Conservation (phyloP, 2,797 vertebrate genomes). For the Acanthurus lineatus region DNA sequence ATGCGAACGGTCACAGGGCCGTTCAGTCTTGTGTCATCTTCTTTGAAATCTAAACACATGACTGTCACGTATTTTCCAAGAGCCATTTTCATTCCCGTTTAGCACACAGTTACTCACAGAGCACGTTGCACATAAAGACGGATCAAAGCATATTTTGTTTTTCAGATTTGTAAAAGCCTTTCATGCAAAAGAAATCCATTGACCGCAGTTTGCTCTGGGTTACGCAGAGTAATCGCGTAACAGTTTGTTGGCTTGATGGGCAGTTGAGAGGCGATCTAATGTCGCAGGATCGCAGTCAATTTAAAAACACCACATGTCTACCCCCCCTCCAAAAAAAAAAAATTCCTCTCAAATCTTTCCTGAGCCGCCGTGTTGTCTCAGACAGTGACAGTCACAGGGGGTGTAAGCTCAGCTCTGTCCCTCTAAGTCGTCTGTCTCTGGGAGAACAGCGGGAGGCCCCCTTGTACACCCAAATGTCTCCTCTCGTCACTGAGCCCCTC, state of each 20-base stretch:
- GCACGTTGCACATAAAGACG: conserved; percentile 14
- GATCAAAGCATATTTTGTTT: conserved; percentile 67
- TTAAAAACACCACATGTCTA: conserved; percentile 65
- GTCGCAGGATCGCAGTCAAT: conserved; percentile 55
- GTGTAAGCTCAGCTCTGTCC: conserved; percentile 71
- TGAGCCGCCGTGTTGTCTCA: conserved; percentile 72
- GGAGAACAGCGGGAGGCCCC: conserved; percentile 67
- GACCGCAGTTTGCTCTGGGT: conserved; percentile 56
- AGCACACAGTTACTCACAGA: conserved; percentile 48
- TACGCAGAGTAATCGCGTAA: conserved; percentile 56
- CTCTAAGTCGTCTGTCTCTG: conserved; percentile 78
- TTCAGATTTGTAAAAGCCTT: conserved; percentile 37
- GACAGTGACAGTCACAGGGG: conserved; percentile 74
- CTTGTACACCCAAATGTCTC: conserved; percentile 38
- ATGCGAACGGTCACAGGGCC: conserved; percentile 64
- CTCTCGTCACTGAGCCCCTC: conserved; percentile 49
- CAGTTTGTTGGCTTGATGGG: conserved; percentile 55
- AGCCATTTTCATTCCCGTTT: conserved; percentile 38
- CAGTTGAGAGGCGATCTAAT: conserved; percentile 67
- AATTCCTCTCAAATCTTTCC: conserved; percentile 71
- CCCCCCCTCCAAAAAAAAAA: conserved; percentile 16
- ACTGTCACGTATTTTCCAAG: conserved; percentile 71
- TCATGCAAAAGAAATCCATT: conserved; percentile 48
- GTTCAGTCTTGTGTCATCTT: conserved; percentile 55
- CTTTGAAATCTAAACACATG: conserved; percentile 77